Percentiles rank a stretch among this genome's conserved stretches.
Evolutionary conservation across 2,888 invertebrate species (phyloP).

Genomic region (Congeria kusceri): DNA sequence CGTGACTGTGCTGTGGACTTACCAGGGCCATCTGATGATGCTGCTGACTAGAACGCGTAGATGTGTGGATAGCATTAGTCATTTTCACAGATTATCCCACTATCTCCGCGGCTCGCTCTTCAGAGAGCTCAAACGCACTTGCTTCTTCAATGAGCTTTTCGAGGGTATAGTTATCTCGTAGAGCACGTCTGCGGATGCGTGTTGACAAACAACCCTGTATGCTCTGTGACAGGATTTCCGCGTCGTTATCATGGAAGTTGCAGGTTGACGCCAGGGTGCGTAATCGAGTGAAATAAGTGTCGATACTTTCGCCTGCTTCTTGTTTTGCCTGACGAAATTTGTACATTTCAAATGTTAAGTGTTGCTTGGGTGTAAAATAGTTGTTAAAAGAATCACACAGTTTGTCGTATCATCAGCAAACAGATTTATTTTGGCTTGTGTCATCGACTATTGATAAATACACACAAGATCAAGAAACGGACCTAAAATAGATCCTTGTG

Average conservation of each 20-base stretch:
- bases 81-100: conserved; percentile 13
- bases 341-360: conserved; percentile 30
- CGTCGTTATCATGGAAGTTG: conserved; percentile 30
- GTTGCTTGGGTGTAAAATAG: conserved; percentile 42
- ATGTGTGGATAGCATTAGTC: background rate
- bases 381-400: conserved; percentile 22
- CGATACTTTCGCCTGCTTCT: conserved; percentile 40
- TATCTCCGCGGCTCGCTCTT: conserved; percentile 33
- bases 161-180: conserved; percentile 24
- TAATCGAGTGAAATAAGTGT: conserved; percentile 19
- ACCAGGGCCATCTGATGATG: too few relatives aligned
- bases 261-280: conserved; percentile 30
- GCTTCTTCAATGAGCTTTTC: conserved; percentile 24
- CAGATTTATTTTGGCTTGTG: too few relatives aligned
- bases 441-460: too few relatives aligned
- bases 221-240: conserved; percentile 26
- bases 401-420: background rate
- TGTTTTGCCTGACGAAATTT: conserved; percentile 44
- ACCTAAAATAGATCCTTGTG: too few relatives aligned
- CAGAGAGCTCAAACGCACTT: conserved; percentile 37
- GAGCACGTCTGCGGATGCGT: conserved; percentile 18
- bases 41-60: too few relatives aligned
- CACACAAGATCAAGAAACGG: too few relatives aligned
- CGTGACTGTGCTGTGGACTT: background rate
- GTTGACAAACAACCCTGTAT: conserved; percentile 42